Percentiles rank a stretch among this genome's conserved stretches.
Evolutionary conservation across 2,888 invertebrate species (phyloP).

Genomic region (Nephrotoma guestfalica): DNA sequence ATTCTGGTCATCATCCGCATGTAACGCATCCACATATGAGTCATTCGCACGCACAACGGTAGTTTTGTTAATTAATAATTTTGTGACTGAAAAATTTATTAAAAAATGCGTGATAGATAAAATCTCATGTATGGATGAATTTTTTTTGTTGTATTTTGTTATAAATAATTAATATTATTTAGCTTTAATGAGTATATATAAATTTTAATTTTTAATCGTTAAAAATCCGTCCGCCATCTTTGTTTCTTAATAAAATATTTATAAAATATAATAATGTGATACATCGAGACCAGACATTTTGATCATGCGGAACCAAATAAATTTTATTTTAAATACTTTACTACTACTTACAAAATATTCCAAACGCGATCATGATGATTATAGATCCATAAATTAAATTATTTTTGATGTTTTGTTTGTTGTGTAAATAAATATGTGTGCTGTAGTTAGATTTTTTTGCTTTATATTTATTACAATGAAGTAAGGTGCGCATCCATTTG

Average conservation of each 20-base stretch:
- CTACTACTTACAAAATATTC: neutral
- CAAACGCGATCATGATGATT: neutral
- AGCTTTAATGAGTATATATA: neutral
- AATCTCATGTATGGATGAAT: neutral
- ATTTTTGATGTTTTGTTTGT: neutral
- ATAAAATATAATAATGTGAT: neutral
- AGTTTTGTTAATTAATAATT: constrained; percentile 29
- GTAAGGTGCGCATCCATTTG: neutral
- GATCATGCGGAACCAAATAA: neutral
- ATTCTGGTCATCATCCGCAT: constrained; percentile 42
- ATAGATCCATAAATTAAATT: neutral
- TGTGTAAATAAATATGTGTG: neutral
- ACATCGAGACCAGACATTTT: neutral
- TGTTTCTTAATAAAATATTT: neutral
- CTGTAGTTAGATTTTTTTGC: neutral
- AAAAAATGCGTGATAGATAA: neutral
- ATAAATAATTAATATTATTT: neutral
- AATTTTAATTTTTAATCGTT: neutral
- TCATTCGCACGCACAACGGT: constrained; percentile 69
- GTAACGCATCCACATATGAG: constrained; percentile 57
- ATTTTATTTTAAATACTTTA: neutral
- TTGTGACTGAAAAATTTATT: neutral
- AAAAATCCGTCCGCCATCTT: neutral
- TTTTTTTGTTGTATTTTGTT: neutral
- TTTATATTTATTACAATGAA: neutral